These are phyloP conservation scores for Drosophila atroscutellata DNA, from an alignment of 2,888 invertebrate genomes.

Conservation along the genomic window DNA sequence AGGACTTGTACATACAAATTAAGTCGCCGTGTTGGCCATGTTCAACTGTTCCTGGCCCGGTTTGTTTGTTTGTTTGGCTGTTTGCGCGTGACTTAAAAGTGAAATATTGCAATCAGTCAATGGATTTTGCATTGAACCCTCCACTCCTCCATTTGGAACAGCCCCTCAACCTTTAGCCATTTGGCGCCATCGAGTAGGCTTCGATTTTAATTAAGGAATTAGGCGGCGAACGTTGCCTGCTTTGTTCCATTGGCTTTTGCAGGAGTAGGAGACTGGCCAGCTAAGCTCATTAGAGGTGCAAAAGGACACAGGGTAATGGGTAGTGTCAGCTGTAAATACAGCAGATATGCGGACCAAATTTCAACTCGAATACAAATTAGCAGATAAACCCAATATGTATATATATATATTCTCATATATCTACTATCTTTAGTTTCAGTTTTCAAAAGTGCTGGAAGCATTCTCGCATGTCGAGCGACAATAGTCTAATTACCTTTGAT, in stretches of 20 bases:
- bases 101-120: constrained; percentile 80
- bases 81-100: constrained; percentile 68
- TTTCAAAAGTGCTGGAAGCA: constrained; percentile 5
- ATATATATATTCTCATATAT: background rate
- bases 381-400: background rate
- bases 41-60: constrained; percentile 35
- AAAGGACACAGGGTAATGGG: background rate
- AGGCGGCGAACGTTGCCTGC: constrained; percentile 62
- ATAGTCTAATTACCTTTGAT: constrained; percentile 75
- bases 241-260: constrained; percentile 61
- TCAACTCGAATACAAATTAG: background rate
- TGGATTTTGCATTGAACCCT: constrained; percentile 62
- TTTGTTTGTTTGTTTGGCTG: constrained; percentile 44
- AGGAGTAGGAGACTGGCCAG: constrained; percentile 40
- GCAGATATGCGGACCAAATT: background rate
- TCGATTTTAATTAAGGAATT: constrained; percentile 81
- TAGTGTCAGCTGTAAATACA: background rate
- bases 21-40: constrained; percentile 67
- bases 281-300: constrained; percentile 69
- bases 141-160: background rate
- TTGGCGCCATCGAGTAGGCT: constrained; percentile 62
- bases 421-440: background rate
- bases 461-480: constrained; percentile 34
- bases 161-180: constrained; percentile 1
- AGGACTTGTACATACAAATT: constrained; percentile 73